Base-by-base conservation (phyloP, 2,797 vertebrate genomes). In the Centroberyx gerrardi region DNA sequence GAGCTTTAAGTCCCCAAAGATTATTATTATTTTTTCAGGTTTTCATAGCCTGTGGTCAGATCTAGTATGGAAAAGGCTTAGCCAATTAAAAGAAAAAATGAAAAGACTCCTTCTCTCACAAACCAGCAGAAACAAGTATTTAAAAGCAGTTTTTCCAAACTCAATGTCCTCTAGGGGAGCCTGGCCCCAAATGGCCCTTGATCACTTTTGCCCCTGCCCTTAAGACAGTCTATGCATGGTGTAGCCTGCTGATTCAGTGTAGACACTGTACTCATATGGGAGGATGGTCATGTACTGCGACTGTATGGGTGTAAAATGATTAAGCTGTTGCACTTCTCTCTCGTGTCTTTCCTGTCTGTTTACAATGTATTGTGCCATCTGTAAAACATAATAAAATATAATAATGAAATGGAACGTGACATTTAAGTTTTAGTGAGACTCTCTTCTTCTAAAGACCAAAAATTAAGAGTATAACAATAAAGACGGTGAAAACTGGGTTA, bases 121-220 rank as follows among this genome's bases (percentile, higher is more conserved):
- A 17, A 15, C 63, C 8, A 5, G 48, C 17, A 29, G 22, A 68
- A 68, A 72, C 31, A 52, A 2, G 5, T 2, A 3, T 38, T 70
- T 46, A 33, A 78, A 69, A 69, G n/a, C 22, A 28, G 15, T 40
- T 33, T 64, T 18, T 0, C 3, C 54, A 27, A 48, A 51, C 1
- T 22, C 22, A 5, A 52, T 73, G 62, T 54, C 52, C 13, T 54
- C 28, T 29, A 54, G 27, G 52, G 12, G 22, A 53, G 22, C 22
- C 28, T 78, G 5, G 27, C 4, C 69, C 84, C 64, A 74, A 80
- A 59, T 78, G 74, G 31, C 54, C 56, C 31, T 68, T 65, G 60
- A 56, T 67, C 1, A 2, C 49, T 36, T 59, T 48, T 70, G 13
- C 22, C 52, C 27, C 10, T 56, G 12, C 12, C 27, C 46, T 59